A percentile compares a stretch with the other conserved stretches of the same genome.
Conservation (phyloP, 2,888 invertebrate genomes). For the Conus canariensis region DNA sequence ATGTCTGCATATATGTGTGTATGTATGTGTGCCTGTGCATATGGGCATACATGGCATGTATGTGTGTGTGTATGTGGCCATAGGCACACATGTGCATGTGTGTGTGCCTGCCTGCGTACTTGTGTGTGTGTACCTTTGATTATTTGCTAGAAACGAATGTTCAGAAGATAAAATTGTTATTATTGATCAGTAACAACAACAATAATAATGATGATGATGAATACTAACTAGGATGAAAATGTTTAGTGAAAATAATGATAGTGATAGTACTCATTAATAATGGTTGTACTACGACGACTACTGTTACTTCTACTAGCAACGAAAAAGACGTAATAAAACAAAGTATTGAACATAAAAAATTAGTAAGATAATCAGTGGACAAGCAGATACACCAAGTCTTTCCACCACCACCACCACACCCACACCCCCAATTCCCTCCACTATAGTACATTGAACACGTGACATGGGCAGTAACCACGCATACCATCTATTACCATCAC, state of each 20-base stretch:
- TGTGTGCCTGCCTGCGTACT: background rate
- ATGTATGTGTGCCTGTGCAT: conserved; percentile 18
- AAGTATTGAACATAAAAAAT: no score
- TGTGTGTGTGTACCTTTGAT: background rate
- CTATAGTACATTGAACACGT: no score
- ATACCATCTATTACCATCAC: no score
- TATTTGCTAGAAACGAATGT: background rate
- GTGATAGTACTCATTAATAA: background rate
- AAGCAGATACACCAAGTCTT: no score
- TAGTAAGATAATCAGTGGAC: no score
- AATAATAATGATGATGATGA: background rate
- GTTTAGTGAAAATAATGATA: background rate
- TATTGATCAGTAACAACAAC: background rate
- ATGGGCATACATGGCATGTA: conserved; percentile 4
- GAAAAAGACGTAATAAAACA: no score
- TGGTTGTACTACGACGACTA: background rate
- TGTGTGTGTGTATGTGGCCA: background rate
- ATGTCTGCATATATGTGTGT: conserved; percentile 26
- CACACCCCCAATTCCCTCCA: no score
- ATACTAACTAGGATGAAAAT: no score
- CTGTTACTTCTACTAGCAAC: no score
- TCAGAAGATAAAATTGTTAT: background rate
- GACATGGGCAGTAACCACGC: no score
- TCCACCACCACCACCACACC: no score
- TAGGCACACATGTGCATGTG: background rate